Conservation (phyloP, 1,140 invertebrate genomes). For the Mactra quadrangularis region DNA sequence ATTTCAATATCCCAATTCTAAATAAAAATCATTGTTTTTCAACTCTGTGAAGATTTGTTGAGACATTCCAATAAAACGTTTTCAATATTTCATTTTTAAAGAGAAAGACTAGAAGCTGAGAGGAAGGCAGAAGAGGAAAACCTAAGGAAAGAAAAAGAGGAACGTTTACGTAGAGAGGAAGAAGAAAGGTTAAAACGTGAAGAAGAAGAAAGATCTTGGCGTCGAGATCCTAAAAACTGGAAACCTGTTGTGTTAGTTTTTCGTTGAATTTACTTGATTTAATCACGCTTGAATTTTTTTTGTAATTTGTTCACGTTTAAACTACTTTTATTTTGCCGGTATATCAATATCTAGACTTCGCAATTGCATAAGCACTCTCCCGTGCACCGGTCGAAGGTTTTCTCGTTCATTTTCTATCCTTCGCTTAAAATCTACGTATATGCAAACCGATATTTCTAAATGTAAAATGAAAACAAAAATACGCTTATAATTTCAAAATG, state of each 20-base stretch:
- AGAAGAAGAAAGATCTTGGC: too few relatives aligned
- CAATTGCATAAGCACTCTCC: too few relatives aligned
- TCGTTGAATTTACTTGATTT: background rate
- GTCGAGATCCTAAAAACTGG: too few relatives aligned
- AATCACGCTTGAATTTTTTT: background rate
- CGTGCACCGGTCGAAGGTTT: background rate
- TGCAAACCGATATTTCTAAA: too few relatives aligned
- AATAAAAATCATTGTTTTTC: background rate
- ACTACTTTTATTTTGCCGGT: too few relatives aligned
- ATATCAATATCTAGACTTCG: too few relatives aligned
- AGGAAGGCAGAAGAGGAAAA: conserved; percentile 15
- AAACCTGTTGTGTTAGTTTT: conserved; percentile 31
- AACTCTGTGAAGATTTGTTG: background rate
- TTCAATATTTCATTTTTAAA: background rate
- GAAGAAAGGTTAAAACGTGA: too few relatives aligned
- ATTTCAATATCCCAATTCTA: conserved; percentile 3
- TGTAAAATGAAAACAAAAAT: too few relatives aligned
- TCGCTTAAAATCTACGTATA: too few relatives aligned
- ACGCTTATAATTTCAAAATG: too few relatives aligned
- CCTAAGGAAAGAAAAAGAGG: background rate
- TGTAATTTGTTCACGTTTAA: too few relatives aligned
- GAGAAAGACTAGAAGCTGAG: conserved; percentile 12
- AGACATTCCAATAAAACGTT: background rate
- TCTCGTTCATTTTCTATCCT: background rate
- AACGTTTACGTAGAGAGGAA: too few relatives aligned